Percentiles rank a stretch among this genome's conserved stretches.
Conservation (phyloP, 2,888 invertebrate species). For the Megaustenia siamemsis region DNA sequence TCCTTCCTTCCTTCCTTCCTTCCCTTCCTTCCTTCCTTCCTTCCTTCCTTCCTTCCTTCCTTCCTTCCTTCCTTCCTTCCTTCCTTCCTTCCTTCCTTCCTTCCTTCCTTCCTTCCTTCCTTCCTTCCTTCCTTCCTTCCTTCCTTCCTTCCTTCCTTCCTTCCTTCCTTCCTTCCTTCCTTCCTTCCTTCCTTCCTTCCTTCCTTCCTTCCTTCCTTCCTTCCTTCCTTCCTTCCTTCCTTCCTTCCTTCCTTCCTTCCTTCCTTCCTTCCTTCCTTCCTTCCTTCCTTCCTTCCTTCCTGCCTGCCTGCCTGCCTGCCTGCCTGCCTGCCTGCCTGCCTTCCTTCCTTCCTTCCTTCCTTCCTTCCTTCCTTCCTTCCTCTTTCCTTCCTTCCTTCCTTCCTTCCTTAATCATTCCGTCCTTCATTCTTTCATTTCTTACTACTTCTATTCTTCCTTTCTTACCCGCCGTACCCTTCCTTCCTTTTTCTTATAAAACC, state of each 20-base stretch:
- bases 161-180: no score
- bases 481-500: no score
- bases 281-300: constrained; percentile 12
- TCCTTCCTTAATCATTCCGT: neutral
- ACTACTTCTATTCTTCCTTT: neutral
- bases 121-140: neutral
- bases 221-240: no score
- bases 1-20: neutral
- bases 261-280: neutral
- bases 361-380: neutral
- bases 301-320: constrained; percentile 17
- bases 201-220: neutral
- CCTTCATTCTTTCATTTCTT: neutral
- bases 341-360: neutral
- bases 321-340: neutral
- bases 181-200: neutral
- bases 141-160: neutral
- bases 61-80: neutral
- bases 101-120: neutral
- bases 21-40: constrained; percentile 9
- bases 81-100: neutral
- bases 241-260: neutral
- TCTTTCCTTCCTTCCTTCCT: no score
- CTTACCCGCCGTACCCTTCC: no score
- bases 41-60: neutral